Evolutionary conservation across 2,888 invertebrate genomes (phyloP), one percentile per base, ranked within the genome.

Genomic region (Apamea monoglypha): DNA sequence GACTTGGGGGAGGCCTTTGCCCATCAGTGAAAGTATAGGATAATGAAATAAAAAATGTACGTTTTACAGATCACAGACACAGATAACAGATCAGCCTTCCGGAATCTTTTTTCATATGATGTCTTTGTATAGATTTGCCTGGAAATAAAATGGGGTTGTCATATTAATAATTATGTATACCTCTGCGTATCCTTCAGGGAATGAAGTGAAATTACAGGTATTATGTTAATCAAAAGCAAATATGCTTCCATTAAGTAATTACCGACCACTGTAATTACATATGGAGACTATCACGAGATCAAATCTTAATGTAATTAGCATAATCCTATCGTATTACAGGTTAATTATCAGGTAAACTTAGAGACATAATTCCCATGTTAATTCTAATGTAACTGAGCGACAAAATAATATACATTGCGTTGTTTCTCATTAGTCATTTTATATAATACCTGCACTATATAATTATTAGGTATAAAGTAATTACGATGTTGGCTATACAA

Each of bases 251-350:
- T 76, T 81, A 76, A 21, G 76, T 76, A 70, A 79, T 84, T 74
- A 74, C 63, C 29, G 56, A 63, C 70, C 63, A 64, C 0, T 85
- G 69, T 83, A 81, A 81, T 85, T 63, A 76, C 70, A 69, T 29
- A 25, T 29, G 44, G n/a, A 36, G 32, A n/a, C 50, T 47, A 84
- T 81, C 78, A 70, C 18, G 25, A 66, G 61, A 74, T 78, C 78
- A 66, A 68, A 84, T 78, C 82, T 75, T 59, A 50, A 56, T 25
- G 56, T 73, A 56, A 84, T 85, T 85, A 85, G 32, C 82, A 69
- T 84, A 84, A 84, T 78, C 78, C 69, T 69, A 73, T 85, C 36
- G 32, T 5, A 75, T 78, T 63, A 66, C 74, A 63, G 73, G 18
- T 64, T 78, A 70, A 84, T 84, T 84, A 85, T 29, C 70, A 32